Conservation (phyloP, 2,888 invertebrate genomes). For the Luperina nickerlii region DNA sequence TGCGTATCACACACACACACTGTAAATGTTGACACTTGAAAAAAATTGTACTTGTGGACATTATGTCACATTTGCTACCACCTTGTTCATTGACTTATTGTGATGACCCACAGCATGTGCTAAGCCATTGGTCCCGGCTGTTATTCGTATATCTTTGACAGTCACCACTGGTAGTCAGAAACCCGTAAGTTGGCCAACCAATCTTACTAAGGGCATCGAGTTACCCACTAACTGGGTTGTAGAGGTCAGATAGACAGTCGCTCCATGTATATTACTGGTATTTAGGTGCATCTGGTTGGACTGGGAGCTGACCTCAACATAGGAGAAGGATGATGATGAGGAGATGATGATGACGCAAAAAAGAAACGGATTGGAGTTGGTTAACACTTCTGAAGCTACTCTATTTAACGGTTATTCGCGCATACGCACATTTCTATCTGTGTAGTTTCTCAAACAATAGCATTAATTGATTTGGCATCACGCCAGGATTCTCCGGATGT, state of each 20-base stretch:
- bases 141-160: not conserved
- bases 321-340: no score
- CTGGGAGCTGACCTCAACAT: not conserved
- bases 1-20: no score
- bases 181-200: not conserved
- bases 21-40: not conserved
- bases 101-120: not conserved
- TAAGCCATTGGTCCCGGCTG: not conserved
- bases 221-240: not conserved
- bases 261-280: not conserved
- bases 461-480: constrained; percentile 46
- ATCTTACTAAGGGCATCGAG: not conserved
- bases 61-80: no score
- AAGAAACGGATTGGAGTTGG: not conserved
- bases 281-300: not conserved
- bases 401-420: constrained; percentile 14
- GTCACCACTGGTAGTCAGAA: not conserved
- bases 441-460: constrained; percentile 46
- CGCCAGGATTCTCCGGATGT: constrained; percentile 35
- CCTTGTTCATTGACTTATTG: no score
- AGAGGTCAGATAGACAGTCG: no score
- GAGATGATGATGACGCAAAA: no score
- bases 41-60: not conserved
- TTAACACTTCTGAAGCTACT: not conserved
- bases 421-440: constrained; percentile 22